These are phyloP conservation scores for Streblospio benedicti DNA, from an alignment of 1,140 invertebrate genomes.

Conservation along the genomic window DNA sequence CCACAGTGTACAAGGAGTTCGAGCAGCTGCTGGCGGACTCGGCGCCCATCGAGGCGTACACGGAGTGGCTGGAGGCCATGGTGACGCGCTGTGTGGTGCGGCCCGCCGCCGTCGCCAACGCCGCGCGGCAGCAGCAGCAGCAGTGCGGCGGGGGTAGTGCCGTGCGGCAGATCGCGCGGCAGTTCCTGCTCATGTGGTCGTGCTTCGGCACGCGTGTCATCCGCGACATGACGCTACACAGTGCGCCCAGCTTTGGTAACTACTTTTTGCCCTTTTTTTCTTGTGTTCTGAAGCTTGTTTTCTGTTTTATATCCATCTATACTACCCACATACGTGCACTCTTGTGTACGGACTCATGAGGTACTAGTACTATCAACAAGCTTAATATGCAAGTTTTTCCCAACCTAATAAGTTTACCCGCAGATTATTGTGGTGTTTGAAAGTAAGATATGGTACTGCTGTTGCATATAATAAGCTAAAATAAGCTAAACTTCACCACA, in stretches of 20 bases:
- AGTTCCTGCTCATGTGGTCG: conserved; percentile 51
- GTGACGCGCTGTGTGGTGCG: conserved; percentile 48
- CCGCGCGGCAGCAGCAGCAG: not conserved
- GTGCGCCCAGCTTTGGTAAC: conserved; percentile 51
- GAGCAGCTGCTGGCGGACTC: conserved; percentile 49
- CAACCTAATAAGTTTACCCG: too few species aligned
- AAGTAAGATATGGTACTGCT: too few species aligned
- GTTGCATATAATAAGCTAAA: too few species aligned
- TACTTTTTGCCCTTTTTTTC: too few species aligned
- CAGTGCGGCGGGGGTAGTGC: conserved; percentile 18
- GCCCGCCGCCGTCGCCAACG: not conserved
- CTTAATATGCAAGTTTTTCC: too few species aligned
- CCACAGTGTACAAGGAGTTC: conserved; percentile 50
- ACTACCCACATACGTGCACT: not conserved
- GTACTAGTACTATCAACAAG: too few species aligned
- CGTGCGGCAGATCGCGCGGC: conserved; percentile 40
- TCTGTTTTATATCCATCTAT: not conserved
- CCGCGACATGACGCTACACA: conserved; percentile 51
- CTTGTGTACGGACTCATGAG: too few species aligned
- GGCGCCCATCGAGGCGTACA: conserved; percentile 47
- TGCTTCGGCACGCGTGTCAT: conserved; percentile 50
- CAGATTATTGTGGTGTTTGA: too few species aligned
- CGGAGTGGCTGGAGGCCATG: conserved; percentile 50
- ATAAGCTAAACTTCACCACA: too few species aligned
- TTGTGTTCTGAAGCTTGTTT: not conserved